Evolutionary conservation across 2,797 vertebrate species (phyloP), one percentile per base, ranked within the genome.

Genomic region (Labeo calbasu): DNA sequence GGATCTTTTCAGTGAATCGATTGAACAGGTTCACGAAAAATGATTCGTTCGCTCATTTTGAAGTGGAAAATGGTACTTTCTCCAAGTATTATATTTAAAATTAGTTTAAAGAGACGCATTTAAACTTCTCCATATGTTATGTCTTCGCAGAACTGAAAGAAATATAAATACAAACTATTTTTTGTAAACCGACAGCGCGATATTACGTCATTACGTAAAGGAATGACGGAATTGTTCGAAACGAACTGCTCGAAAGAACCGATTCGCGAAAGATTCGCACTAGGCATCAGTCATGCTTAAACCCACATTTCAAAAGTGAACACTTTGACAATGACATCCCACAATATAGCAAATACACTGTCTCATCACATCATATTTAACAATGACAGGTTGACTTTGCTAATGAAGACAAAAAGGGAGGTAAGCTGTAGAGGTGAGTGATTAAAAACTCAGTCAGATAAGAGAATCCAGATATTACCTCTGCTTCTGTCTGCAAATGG

Each of bases 181-280:
- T n/a, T 53, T 19, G 14, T 72, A 72, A 51, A 43, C 40, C 40
- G 55, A 4, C 55, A 59, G 21, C 21, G 9, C 21, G 55, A n/a
- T 23, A 1, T 59, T 23, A 59, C 55, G 55, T 59, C n/a, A 71
- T 50, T 17, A 72, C 17, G 25, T 21, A 53, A 53, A 40, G 7
- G 21, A 76, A 23, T 40, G 50, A 23, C 63, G 3, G 61, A 57
- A 57, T 9, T n/a, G 6, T 57, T 55, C 14, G 19, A 55, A 55
- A n/a, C 11, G 51, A 76, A 40, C 13, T 23, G 19, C 36, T 76
- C 73, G 3, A 76, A 76, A 76, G 73, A 77, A 59, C 53, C 75
- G 75, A 77, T 17, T 77, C 75, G 2, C 13, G 4, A 9, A 43
- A 23, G 53, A 77, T 13, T 77, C 21, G 12, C 1, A n/a, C 32